Conservation (phyloP, 2,113 vertebrate genomes). For the Austrofundulus limnaeus region DNA sequence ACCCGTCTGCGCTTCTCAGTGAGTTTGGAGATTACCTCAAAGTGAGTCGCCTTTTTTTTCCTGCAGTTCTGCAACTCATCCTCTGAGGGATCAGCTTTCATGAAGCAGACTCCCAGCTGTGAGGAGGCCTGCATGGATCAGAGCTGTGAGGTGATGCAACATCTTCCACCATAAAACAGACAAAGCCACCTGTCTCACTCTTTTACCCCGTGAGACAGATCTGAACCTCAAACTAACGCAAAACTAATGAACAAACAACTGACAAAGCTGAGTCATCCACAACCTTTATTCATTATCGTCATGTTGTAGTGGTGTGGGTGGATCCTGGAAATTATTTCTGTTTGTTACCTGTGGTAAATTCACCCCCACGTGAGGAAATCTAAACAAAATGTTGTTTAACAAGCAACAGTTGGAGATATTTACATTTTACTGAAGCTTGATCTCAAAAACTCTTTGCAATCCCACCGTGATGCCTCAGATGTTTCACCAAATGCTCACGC, state of each 20-base stretch:
- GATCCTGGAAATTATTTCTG: slow-evolving; percentile 22
- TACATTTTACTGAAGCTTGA: neutral
- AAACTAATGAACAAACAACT: slow-evolving; percentile 14
- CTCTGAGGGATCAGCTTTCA: slow-evolving; percentile 11
- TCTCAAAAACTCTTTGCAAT: neutral
- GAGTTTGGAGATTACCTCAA: slow-evolving; percentile 23
- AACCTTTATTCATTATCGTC: slow-evolving; percentile 33
- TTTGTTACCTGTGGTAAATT: slow-evolving; percentile 8
- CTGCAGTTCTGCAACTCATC: slow-evolving; percentile 7
- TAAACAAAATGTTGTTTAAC: neutral
- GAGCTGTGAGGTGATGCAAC: slow-evolving; percentile 18
- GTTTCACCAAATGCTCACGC: neutral
- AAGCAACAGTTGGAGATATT: neutral
- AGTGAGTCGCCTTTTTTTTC: slow-evolving; percentile 10
- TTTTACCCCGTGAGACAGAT: slow-evolving; percentile 41
- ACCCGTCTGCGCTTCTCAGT: slow-evolving; percentile 24
- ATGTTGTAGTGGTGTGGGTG: slow-evolving; percentile 19
- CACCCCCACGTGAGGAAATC: neutral
- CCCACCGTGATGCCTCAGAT: neutral
- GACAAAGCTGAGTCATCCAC: slow-evolving; percentile 40
- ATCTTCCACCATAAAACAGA: slow-evolving; percentile 23
- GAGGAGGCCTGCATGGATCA: slow-evolving; percentile 3
- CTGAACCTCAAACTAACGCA: slow-evolving; percentile 26
- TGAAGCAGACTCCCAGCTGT: slow-evolving; percentile 13
- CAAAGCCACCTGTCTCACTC: slow-evolving; percentile 34